Conservation (phyloP, 2,113 vertebrate genomes). For the Oreotragus oreotragus region DNA sequence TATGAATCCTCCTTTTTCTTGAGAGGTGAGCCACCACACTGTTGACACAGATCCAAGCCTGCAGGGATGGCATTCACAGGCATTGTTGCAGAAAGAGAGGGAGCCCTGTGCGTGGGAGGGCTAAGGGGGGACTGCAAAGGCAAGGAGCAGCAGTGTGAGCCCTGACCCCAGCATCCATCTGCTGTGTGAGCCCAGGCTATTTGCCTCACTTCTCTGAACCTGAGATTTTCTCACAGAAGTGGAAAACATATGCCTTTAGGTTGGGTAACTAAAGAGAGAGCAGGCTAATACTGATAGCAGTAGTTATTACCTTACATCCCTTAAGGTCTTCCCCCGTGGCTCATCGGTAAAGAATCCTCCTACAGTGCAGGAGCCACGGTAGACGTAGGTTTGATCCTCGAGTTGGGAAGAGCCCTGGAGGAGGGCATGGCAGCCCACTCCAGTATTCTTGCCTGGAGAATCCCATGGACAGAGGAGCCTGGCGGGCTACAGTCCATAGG, state of each 20-base stretch:
- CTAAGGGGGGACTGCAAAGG: neutral
- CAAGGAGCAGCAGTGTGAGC: neutral
- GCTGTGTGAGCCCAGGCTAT: neutral
- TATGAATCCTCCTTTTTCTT: neutral
- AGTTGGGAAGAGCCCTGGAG: neutral
- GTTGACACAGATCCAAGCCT: neutral
- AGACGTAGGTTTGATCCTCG: neutral
- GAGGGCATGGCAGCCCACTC: neutral
- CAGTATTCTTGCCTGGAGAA: neutral
- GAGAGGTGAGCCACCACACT: neutral
- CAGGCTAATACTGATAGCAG: no score
- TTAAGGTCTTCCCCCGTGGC: neutral
- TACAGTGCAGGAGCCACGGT: neutral
- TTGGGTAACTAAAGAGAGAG: neutral
- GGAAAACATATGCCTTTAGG: neutral
- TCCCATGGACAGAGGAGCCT: neutral
- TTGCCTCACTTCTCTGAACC: neutral
- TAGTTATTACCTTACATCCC: neutral
- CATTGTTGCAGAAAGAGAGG: neutral
- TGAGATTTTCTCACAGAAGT: neutral
- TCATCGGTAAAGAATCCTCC: accelerated
- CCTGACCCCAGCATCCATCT: neutral
- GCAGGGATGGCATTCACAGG: neutral
- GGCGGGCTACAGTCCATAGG: neutral
- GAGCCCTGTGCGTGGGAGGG: neutral